Evolutionary conservation across 1,140 invertebrate species (phyloP), one percentile per base, ranked within the genome.

Genomic region (Cydia splendana): DNA sequence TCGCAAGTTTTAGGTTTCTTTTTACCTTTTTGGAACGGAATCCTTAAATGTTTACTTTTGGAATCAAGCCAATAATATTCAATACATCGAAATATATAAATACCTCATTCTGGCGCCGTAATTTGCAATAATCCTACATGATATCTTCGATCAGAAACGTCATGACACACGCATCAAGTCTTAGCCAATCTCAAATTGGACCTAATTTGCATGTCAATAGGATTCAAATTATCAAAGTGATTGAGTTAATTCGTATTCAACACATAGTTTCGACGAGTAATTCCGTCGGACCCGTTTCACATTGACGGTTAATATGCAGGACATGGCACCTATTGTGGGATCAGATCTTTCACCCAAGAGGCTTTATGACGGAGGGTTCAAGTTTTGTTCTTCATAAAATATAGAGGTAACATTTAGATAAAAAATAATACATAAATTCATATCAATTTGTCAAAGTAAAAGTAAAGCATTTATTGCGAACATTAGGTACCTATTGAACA

Each of bases 251-350:
- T 71, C 34, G 67, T 71, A 71, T 71, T 71, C 67, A 71, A 20
- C n/a, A 38, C 67, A 45, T 71, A 71, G 67, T 71, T 71, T 71
- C 67, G 65, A 30, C 28, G 38, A 71, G 10, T 71, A 71, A 71
- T 71, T 71, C 34, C 67, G 15, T 13, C 34, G 34, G 38, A 71
- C 67, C 67, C 67, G 24, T 45, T 71, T 71, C 67, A 71, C 67
- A 5, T 71, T 71, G 67, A 71, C 67, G 67, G 67, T 42, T 71
- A 42, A 71, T 71, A 71, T 71, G 67, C 67, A 71, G 67, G 67
- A 18, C 67, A 18, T 71, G 67, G 18, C 67, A 71, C 67, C 67
- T 71, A 71, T 71, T 71, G 38, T 71, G 34, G 67, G 30, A 71
- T 57, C n/a, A 57, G 13, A 57, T n/a, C 57, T 62, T 62, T 62